These are phyloP conservation scores for Acanthosepion esculentum DNA, from an alignment of 2,888 invertebrate genomes.

Conservation along the genomic window DNA sequence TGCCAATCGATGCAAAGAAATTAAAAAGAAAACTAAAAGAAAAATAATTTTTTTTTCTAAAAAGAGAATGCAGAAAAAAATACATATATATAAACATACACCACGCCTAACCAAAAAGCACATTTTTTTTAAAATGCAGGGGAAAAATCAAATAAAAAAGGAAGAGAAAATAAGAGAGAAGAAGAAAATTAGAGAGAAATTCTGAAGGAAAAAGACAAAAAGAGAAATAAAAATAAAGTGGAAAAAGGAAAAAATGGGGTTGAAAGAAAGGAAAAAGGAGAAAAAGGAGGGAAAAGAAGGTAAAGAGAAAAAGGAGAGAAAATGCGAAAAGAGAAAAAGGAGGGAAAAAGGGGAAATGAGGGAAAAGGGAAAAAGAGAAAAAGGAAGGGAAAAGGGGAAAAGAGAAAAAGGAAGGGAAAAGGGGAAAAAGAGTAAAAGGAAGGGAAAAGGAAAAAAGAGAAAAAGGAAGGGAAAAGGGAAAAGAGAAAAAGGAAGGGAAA, in stretches of 20 bases:
- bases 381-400: not conserved
- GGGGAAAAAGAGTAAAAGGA: not conserved
- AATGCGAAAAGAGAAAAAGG: too few relatives aligned
- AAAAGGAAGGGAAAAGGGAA: too few relatives aligned
- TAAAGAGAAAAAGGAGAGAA: not conserved
- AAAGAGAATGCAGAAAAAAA: too few relatives aligned
- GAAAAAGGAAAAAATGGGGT: not conserved
- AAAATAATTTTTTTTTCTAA: too few relatives aligned
- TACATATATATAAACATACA: not conserved
- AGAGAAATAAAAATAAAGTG: too few relatives aligned
- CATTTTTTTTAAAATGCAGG: not conserved
- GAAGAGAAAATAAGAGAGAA: too few relatives aligned
- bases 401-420: not conserved
- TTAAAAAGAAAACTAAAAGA: not conserved
- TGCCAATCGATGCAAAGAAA: constrained; percentile 7
- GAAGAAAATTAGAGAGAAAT: too few relatives aligned
- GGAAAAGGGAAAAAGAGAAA: not conserved
- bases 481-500: not conserved
- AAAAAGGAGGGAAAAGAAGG: not conserved
- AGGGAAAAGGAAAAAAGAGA: not conserved
- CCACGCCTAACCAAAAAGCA: not conserved
- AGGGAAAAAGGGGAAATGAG: not conserved
- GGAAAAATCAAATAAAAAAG: not conserved
- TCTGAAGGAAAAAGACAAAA: not conserved
- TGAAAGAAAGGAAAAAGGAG: not conserved